Evolutionary conservation across 2,888 invertebrate species (phyloP), one percentile per base, ranked within the genome.

Genomic region (Yponomeuta cagnagella): DNA sequence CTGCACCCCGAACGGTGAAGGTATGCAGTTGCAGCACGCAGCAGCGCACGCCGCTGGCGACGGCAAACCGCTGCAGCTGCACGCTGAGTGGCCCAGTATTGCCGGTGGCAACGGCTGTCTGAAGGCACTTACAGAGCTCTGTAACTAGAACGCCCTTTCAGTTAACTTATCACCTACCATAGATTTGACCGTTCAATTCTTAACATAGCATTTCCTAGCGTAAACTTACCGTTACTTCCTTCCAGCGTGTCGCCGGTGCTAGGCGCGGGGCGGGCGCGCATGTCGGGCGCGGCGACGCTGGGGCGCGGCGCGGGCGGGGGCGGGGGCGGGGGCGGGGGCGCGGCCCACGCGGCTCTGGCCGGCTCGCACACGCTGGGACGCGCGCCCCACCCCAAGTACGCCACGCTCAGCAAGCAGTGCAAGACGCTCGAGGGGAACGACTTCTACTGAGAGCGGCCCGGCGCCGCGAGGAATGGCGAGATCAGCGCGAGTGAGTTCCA

Each of bases 341-440:
- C 73, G 8, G 78, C 79, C 70, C 78, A 79, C 73, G 77, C 83
- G 90, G 79, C 80, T 69, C 88, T 92, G 79, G 86, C 93, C 92
- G 88, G 89, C 79, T 86, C 89, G 76, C 95, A 95, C 93, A 95
- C 95, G 81, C 93, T 95, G 78, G 95, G 95, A 83, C 93, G 95
- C 82, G 94, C 94, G 88, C 94, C 95, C 79, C 93, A 96, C 93
- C 95, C 93, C 90, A 97, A 97, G 95, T 97, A 97, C 95, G 97
- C 97, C 92, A 97, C 97, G 93, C 94, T 97, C 93, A 97, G 97
- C 95, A 97, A 97, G 93, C 97, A 97, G 94, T 98, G 97, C 95
- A 97, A 97, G 94, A 97, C 97, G 82, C 94, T 97, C 77, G 97
- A 97, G 93, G 96, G 97, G 84, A 96, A 95, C 86, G 97, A 97